Base-by-base conservation (phyloP, 2,888 invertebrate species). In the Blera fallax region DNA sequence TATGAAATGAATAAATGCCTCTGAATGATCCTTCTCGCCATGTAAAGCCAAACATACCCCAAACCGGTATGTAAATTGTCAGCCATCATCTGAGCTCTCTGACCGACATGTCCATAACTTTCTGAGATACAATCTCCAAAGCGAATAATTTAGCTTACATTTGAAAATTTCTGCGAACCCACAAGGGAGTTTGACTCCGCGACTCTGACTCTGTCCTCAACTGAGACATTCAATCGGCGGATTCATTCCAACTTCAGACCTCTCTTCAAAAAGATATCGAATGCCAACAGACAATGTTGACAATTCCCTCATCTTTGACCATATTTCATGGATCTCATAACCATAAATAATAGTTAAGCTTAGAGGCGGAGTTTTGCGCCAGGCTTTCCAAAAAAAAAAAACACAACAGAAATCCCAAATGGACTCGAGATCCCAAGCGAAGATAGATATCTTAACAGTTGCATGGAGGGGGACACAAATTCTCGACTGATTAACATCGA, bases 261-360 rank as follows among this genome's bases (percentile, higher is more conserved):
- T 72, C 65, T 40, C 56, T n/a, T n/a, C n/a, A n/a, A 60, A 78
- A 24, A 74, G 64, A 70, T 84, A 84, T 84, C 84, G 78, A 74
- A 74, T 84, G 80, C 60, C 80, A 80, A 18, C 16, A 16, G 29
- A 10, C 7, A 34, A 48, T 69, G 60, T 85, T 81, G 85, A 85
- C 85, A 85, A 76, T 85, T 72, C 45, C 77, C 67, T 81, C 81
- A 77, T 81, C 77, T 81, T 72, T 67, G 76, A 16, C 77, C 77
- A 85, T 85, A 81, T 81, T 77, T 85, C 85, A 81, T 77, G 85
- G 14, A 62, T 43, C 81, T 77, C 70, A 81, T 85, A 85, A 85
- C 60, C 81, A 85, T 85, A 85, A 85, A 85, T 85, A 85, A 81
- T 67, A 77, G 81, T 73, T 72, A 45, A 85, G 72, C 45, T 83